Evolutionary conservation across 2,113 vertebrate species (phyloP).

Genomic region (Corythornis cristatus): DNA sequence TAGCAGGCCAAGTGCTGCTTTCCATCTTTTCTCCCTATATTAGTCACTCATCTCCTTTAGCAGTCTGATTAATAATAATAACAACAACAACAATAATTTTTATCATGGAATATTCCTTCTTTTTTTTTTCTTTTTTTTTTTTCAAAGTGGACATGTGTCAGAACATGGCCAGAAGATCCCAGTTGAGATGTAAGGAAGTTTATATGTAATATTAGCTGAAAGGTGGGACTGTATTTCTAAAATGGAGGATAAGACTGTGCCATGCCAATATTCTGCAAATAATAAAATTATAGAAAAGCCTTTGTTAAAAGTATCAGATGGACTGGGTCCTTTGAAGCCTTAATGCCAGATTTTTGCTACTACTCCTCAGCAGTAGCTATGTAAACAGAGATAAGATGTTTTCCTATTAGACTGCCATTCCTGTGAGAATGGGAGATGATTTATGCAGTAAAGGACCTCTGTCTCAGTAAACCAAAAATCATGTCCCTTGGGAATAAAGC

Average conservation of each 20-base stretch:
- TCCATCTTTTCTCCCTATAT: not conserved
- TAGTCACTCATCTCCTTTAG: not conserved
- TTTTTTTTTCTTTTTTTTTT: not conserved
- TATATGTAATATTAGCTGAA: not conserved
- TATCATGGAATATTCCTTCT: not conserved
- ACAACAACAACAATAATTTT: not conserved
- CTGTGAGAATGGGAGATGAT: not conserved
- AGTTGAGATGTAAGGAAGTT: not conserved
- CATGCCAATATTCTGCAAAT: not conserved
- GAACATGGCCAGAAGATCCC: not conserved
- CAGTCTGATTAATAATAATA: not conserved
- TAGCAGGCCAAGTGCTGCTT: not conserved
- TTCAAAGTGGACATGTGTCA: not conserved
- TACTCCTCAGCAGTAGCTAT: not conserved
- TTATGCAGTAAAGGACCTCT: not conserved
- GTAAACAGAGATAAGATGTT: not conserved
- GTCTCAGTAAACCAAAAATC: not conserved
- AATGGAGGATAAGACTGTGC: not conserved
- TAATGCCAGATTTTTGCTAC: not conserved
- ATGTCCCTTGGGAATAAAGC: not conserved
- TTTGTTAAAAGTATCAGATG: not conserved
- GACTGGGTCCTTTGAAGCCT: not conserved
- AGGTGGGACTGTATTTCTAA: not conserved
- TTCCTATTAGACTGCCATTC: fast-evolving
- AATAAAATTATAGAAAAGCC: not conserved